Evolutionary conservation across 2,113 vertebrate species (phyloP).

Genomic region (Gavialis gangeticus): DNA sequence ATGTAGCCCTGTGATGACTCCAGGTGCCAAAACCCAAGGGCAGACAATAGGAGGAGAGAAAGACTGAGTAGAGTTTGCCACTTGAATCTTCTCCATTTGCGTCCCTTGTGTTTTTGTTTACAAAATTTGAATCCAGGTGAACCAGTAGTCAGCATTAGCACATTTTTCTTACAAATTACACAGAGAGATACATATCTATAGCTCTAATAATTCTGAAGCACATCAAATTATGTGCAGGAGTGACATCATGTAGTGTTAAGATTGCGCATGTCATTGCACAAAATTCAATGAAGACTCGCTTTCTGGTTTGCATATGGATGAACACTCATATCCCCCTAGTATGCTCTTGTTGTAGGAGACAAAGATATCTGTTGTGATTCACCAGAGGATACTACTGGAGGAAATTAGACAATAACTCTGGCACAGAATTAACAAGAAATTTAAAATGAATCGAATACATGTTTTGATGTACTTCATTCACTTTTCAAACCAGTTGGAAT

Average conservation of each 20-base stretch:
- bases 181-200: conserved; percentile 45
- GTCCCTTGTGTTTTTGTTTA: conserved; percentile 21
- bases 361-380: no score
- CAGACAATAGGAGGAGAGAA: neutral
- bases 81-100: neutral
- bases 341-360: no score
- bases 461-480: no score
- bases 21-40: neutral
- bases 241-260: conserved; percentile 53
- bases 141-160: conserved; percentile 34
- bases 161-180: conserved; percentile 37
- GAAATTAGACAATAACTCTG: no score
- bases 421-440: no score
- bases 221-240: conserved; percentile 43
- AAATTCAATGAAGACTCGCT: conserved; percentile 18
- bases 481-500: no score
- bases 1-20: neutral
- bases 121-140: conserved; percentile 43
- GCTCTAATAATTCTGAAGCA: conserved; percentile 44
- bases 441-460: no score
- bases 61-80: neutral
- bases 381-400: no score
- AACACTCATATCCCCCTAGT: no score
- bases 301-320: no score
- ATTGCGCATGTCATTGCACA: conserved; percentile 43